A percentile compares a stretch with the other conserved stretches of the same genome.
Evolutionary conservation across 2,797 vertebrate species (phyloP).

Genomic region (Urosaurus nigricauda): DNA sequence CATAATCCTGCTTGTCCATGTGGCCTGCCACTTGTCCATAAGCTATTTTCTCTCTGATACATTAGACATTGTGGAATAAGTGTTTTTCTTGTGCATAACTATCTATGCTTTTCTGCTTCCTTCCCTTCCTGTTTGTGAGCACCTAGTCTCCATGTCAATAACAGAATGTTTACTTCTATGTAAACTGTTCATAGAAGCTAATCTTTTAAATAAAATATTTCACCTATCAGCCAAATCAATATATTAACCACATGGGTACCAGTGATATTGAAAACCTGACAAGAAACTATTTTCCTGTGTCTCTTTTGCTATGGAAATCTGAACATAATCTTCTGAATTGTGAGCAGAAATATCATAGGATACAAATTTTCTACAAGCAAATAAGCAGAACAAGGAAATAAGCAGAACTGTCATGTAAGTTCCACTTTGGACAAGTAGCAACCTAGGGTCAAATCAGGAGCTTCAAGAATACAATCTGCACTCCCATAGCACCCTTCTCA

Average conservation of each 20-base stretch:
- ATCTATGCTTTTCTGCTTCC: constrained; percentile 31
- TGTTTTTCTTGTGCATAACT: constrained; percentile 47
- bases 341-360: constrained; percentile 8
- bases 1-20: constrained; percentile 19
- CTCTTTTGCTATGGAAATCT: not conserved
- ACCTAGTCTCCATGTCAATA: constrained; percentile 45
- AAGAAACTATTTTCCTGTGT: not conserved
- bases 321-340: not conserved
- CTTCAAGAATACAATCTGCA: not conserved
- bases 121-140: constrained; percentile 63
- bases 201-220: constrained; percentile 57
- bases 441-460: not conserved
- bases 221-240: constrained; percentile 25
- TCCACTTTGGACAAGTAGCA: not conserved
- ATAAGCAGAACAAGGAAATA: not conserved
- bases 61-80: constrained; percentile 47
- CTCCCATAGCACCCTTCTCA: not conserved
- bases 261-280: constrained; percentile 31
- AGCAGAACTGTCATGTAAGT: not conserved
- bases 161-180: constrained; percentile 45
- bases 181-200: constrained; percentile 43
- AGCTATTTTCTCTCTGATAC: constrained; percentile 54
- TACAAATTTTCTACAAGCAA: not conserved
- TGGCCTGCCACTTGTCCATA: constrained; percentile 1
- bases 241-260: not conserved